These are phyloP conservation scores for Rhadina sibilatrix DNA, from an alignment of 2,113 vertebrate species.

Conservation along the genomic window DNA sequence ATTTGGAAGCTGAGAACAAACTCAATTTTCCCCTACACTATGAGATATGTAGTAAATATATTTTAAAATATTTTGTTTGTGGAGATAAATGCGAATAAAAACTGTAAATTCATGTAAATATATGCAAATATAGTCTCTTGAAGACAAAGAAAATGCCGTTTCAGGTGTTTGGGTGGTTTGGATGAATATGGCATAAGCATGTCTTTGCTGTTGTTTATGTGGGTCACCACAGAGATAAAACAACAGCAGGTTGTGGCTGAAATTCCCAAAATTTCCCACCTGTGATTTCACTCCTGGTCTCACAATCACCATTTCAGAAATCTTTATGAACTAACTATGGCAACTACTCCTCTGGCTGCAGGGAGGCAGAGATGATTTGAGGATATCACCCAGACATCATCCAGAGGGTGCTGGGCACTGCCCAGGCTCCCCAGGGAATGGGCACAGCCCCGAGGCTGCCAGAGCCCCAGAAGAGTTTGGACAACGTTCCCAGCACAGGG, in stretches of 20 bases:
- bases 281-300: background rate
- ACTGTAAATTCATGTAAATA: background rate
- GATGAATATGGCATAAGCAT: background rate
- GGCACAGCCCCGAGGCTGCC: fast-evolving
- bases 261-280: background rate
- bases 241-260: background rate
- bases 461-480: background rate
- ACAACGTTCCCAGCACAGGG: fast-evolving
- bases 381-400: background rate
- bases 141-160: background rate
- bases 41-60: background rate
- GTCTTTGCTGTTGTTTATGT: background rate
- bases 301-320: background rate
- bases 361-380: background rate
- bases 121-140: background rate
- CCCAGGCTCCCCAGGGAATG: background rate
- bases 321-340: too few species aligned
- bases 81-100: background rate
- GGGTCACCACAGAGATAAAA: background rate
- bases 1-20: background rate
- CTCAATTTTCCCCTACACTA: background rate
- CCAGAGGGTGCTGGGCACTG: background rate
- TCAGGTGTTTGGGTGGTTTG: background rate
- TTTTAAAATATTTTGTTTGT: background rate
- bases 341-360: background rate